Conservation (phyloP, 2,888 invertebrate species). For the Hemistola chrysoprasaria region DNA sequence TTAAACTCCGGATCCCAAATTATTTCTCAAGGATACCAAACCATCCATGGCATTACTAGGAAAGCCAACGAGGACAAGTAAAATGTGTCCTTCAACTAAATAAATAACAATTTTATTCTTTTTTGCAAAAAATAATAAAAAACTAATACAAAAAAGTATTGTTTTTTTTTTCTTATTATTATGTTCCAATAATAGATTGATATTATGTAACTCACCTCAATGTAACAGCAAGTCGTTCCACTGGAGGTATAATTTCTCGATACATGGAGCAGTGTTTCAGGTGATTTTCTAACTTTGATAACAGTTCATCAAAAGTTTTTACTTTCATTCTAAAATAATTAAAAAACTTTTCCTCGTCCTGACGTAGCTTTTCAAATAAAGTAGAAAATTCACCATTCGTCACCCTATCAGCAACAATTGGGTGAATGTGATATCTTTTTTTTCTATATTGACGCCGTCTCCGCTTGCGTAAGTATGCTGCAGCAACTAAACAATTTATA, state of each 20-base stretch:
- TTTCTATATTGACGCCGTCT: slow-evolving; percentile 23
- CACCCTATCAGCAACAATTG: slow-evolving; percentile 19
- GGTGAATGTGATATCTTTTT: slow-evolving; percentile 25
- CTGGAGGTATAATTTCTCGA: slow-evolving; percentile 25
- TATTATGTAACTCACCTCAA: slow-evolving; percentile 25
- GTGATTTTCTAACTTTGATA: slow-evolving; percentile 22
- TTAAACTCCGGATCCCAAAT: slow-evolving; percentile 23
- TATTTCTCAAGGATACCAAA: slow-evolving; percentile 26
- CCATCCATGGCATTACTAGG: slow-evolving; percentile 27
- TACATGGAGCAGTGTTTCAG: slow-evolving; percentile 27
- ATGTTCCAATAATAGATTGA: slow-evolving; percentile 28
- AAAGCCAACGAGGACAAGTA: slow-evolving; percentile 28
- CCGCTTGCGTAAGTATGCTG: slow-evolving; percentile 23
- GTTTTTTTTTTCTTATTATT: slow-evolving; percentile 25
- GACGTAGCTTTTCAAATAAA: slow-evolving; percentile 22
- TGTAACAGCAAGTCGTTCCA: slow-evolving; percentile 26
- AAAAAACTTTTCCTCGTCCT: slow-evolving; percentile 24
- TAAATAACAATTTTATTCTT: slow-evolving; percentile 24
- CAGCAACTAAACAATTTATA: slow-evolving; percentile 28
- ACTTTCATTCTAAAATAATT: slow-evolving; percentile 27
- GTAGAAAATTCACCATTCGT: slow-evolving; percentile 17
- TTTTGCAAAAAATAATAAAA: slow-evolving; percentile 22
- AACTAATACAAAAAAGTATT: slow-evolving; percentile 20
- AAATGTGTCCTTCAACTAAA: slow-evolving; percentile 27
- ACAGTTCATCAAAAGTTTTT: slow-evolving; percentile 21